phyloP scores from a whole-genome alignment of 2,113 vertebrate genomes.

The Bubo bubo region DNA sequence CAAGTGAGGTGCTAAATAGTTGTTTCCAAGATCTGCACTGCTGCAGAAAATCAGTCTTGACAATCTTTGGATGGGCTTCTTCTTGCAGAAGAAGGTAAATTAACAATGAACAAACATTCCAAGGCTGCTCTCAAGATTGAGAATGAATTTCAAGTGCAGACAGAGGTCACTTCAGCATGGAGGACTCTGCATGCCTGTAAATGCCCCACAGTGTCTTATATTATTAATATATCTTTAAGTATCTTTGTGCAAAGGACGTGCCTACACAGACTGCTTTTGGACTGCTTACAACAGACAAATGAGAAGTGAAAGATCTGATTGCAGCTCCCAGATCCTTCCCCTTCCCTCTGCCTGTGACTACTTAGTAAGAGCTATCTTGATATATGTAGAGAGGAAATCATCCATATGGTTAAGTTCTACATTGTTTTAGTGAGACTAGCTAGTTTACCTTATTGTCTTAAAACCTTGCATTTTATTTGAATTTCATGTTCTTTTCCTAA shows the following conservation, averaged over 20 bases:
- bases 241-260: neutral
- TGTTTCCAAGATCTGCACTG: neutral
- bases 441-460: neutral
- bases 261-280: neutral
- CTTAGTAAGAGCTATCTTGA: neutral
- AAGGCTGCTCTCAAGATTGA: neutral
- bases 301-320: neutral
- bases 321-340: neutral
- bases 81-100: neutral
- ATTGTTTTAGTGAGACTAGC: neutral
- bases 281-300: neutral
- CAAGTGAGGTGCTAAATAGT: neutral
- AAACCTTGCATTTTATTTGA: neutral
- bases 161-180: neutral
- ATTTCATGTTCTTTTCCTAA: neutral
- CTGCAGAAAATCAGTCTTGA: neutral
- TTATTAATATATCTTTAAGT: neutral
- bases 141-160: neutral
- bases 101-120: neutral
- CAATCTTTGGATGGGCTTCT: neutral
- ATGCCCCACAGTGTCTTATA: neutral
- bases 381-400: neutral
- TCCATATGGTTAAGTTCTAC: neutral
- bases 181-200: neutral
- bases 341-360: neutral